Percentiles rank a stretch among this genome's conserved stretches.
These are phyloP conservation scores for Sitobion miscanthi DNA, from an alignment of 1,140 invertebrate species.

Conservation along the genomic window DNA sequence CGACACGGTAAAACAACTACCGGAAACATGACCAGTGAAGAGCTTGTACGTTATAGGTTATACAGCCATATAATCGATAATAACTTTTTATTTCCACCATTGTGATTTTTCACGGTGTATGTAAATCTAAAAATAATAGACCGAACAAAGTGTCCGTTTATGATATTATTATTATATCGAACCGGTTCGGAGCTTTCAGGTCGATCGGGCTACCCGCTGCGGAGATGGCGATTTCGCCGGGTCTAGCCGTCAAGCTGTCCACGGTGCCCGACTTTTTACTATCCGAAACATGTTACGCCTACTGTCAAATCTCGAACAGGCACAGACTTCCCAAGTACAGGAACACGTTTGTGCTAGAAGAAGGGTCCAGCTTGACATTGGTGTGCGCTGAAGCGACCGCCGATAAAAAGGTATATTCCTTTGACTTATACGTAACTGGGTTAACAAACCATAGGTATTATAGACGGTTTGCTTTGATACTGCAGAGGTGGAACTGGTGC, in stretches of 20 bases:
- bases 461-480: background rate
- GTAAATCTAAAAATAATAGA: background rate
- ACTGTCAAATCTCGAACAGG: background rate
- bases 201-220: background rate
- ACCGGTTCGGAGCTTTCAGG: background rate
- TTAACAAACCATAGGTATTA: background rate
- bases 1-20: background rate
- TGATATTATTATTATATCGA: background rate
- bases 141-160: background rate
- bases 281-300: constrained; percentile 37
- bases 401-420: background rate
- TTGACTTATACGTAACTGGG: background rate
- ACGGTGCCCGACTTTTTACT: constrained; percentile 12
- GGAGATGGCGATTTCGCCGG: background rate
- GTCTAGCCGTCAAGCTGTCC: background rate
- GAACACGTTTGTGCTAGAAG: constrained; percentile 31
- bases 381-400: constrained; percentile 36
- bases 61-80: background rate
- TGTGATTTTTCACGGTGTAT: background rate
- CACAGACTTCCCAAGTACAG: constrained; percentile 22
- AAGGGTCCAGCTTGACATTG: constrained; percentile 43
- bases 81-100: background rate
- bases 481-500: background rate
- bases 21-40: background rate
- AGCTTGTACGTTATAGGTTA: background rate